phyloP scores from a whole-genome alignment of 2,797 vertebrate genomes.

The Glyptemys insculpta region DNA sequence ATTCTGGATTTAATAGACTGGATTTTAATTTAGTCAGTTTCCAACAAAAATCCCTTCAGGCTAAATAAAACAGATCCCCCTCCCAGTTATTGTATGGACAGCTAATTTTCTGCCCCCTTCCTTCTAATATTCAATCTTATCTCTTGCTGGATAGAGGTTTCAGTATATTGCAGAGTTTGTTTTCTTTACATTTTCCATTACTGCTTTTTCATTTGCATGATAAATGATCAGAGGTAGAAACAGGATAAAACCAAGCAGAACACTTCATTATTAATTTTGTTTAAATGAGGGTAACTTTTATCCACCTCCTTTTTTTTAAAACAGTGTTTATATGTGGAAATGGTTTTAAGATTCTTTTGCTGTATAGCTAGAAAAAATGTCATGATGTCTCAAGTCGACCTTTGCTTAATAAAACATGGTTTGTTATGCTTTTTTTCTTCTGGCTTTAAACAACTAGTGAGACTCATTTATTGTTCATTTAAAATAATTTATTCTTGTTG shows the following conservation, averaged over 20 bases:
- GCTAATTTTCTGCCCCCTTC: conserved; percentile 87
- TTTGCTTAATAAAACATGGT: background rate
- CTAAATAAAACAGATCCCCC: conserved; percentile 88
- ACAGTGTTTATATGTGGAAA: conserved; percentile 33
- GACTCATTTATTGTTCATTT: background rate
- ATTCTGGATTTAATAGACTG: conserved; percentile 93
- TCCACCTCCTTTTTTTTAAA: conserved; percentile 59
- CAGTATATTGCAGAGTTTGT: conserved; percentile 85
- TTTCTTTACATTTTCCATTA: conserved; percentile 87
- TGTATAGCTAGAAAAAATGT: conserved; percentile 7
- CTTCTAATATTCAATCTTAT: conserved; percentile 88
- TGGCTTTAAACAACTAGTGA: background rate
- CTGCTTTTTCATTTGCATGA: conserved; percentile 88
- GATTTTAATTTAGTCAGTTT: conserved; percentile 94
- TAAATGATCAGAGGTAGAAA: conserved; percentile 84
- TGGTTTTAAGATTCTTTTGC: conserved; percentile 32
- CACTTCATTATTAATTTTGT: conserved; percentile 86
- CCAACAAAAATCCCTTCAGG: conserved; percentile 90
- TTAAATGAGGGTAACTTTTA: conserved; percentile 80
- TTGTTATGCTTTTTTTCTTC: background rate
- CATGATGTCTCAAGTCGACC: background rate
- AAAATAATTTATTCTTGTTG: background rate
- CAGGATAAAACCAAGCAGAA: conserved; percentile 78
- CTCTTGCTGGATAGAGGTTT: conserved; percentile 83
- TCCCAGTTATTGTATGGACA: conserved; percentile 88